These are phyloP conservation scores for Vultur gryphus DNA, from an alignment of 2,797 vertebrate species.

Conservation along the genomic window DNA sequence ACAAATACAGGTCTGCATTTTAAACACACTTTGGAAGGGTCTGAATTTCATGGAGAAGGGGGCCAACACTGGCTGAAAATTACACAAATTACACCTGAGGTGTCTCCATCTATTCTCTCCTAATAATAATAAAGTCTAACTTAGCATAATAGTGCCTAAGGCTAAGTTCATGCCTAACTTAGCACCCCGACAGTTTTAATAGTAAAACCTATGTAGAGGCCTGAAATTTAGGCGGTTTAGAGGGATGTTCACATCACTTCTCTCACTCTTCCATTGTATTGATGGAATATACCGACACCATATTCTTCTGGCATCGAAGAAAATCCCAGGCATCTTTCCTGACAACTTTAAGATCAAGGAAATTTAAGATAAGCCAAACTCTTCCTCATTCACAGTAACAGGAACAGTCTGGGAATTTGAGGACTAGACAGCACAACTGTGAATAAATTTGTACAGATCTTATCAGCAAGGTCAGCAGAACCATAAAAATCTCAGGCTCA, in stretches of 20 bases:
- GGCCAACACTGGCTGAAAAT: neutral
- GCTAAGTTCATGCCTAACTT: neutral
- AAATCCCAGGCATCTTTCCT: neutral
- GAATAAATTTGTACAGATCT: conserved; percentile 1
- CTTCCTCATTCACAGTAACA: neutral
- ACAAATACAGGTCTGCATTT: neutral
- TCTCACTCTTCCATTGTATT: neutral
- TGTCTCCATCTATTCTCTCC: neutral
- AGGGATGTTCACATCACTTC: neutral
- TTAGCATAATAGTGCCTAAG: neutral
- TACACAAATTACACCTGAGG: neutral
- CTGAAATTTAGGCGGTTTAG: neutral
- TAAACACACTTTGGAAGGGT: neutral
- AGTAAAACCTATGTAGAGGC: neutral
- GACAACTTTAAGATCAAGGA: conserved; percentile 28
- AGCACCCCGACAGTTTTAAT: neutral
- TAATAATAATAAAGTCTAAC: neutral
- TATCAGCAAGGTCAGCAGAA: conserved; percentile 24
- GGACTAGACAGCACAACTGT: neutral
- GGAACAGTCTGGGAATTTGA: conserved; percentile 44
- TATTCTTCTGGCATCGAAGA: neutral
- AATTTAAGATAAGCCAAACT: neutral
- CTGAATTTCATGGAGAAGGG: neutral
- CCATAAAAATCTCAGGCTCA: neutral
- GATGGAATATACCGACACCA: neutral